A percentile compares a stretch with the other conserved stretches of the same genome.
Evolutionary conservation across 2,888 invertebrate species (phyloP).

Genomic region (Dorcus hopei): DNA sequence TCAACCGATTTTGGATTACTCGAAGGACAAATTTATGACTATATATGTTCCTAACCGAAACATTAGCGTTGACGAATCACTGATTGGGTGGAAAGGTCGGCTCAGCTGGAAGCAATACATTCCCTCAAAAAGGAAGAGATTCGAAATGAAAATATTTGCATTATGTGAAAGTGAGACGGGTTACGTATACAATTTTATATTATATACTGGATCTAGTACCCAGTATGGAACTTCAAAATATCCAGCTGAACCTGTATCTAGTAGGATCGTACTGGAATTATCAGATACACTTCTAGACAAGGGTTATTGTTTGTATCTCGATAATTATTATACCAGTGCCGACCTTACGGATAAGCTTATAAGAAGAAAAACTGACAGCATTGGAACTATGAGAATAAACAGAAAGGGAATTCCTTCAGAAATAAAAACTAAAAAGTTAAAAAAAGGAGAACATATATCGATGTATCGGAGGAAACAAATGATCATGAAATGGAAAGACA

Average conservation of each 20-base stretch:
- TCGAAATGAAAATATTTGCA: slow-evolving; percentile 17
- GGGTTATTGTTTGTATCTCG: slow-evolving; percentile 1
- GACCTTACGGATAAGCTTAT: not conserved
- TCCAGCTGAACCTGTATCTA: slow-evolving; percentile 1
- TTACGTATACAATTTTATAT: slow-evolving; percentile 11
- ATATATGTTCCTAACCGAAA: slow-evolving; percentile 11
- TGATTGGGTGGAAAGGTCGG: slow-evolving; percentile 12
- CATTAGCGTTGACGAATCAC: slow-evolving; percentile 13
- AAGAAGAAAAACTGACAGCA: slow-evolving; percentile 5
- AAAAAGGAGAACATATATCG: slow-evolving; percentile 7
- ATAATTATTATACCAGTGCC: slow-evolving; percentile 2
- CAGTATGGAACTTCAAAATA: not conserved
- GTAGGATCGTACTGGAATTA: slow-evolving; percentile 4
- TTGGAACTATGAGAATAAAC: slow-evolving; percentile 10
- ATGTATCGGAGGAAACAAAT: slow-evolving; percentile 5
- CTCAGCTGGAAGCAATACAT: slow-evolving; percentile 17
- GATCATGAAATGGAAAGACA: slow-evolving; percentile 12
- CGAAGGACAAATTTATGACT: slow-evolving; percentile 14
- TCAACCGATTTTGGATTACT: slow-evolving; percentile 10
- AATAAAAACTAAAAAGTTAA: slow-evolving; percentile 5
- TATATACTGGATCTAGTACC: slow-evolving; percentile 8
- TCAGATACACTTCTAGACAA: not conserved
- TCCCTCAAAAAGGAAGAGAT: slow-evolving; percentile 17
- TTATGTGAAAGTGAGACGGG: slow-evolving; percentile 8
- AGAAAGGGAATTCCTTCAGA: slow-evolving; percentile 2